phyloP scores from a whole-genome alignment of 2,797 vertebrate genomes.

The Paramormyrops hopkinsi region DNA sequence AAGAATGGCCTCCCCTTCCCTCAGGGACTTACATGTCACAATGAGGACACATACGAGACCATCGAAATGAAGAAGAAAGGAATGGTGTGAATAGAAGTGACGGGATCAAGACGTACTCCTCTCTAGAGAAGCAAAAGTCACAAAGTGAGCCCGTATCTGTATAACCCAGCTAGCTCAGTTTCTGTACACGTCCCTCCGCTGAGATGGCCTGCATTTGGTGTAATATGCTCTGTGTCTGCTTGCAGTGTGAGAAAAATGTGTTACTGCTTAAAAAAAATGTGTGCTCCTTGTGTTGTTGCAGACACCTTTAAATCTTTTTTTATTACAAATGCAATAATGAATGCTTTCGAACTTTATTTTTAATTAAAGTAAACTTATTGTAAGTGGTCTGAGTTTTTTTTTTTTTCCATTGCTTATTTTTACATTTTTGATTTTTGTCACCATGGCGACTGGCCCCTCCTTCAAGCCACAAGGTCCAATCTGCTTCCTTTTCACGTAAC shows the following conservation, averaged over 20 bases:
- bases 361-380: slow-evolving; percentile 6
- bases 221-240: neutral
- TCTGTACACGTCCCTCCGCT: neutral
- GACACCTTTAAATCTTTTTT: neutral
- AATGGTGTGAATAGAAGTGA: neutral
- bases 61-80: slow-evolving; percentile 52
- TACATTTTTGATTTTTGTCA: slow-evolving; percentile 19
- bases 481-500: slow-evolving; percentile 36
- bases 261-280: neutral
- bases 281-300: neutral
- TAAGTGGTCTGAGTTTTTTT: neutral
- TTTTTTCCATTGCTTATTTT: slow-evolving; percentile 5
- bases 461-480: slow-evolving; percentile 32
- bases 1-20: neutral
- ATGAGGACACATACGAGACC: slow-evolving; percentile 58
- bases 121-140: neutral
- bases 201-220: neutral
- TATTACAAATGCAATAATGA: neutral
- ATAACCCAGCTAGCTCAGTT: neutral
- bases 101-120: neutral
- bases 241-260: neutral
- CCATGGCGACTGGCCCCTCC: slow-evolving; percentile 21
- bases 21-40: slow-evolving; percentile 55
- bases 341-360: neutral
- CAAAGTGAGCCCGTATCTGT: neutral